Base-by-base conservation (phyloP, 2,888 invertebrate species). In the Ferdinandea cuprea region DNA sequence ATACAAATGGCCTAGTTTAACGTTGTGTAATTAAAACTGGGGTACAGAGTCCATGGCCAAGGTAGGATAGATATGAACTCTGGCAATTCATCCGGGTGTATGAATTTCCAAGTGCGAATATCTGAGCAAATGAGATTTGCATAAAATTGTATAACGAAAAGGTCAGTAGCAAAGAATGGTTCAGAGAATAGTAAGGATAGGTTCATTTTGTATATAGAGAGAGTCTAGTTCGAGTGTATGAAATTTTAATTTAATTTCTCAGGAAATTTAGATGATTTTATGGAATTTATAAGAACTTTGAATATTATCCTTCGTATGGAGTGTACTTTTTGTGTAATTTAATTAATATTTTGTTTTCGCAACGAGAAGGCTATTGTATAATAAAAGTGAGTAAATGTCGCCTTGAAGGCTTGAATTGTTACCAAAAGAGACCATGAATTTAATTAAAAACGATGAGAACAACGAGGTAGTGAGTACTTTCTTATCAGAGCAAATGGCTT, bases 21-120 rank as follows among this genome's bases (percentile, higher is more conserved):
- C 37, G 40, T 76, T 80, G 68, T 58, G 56, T 69, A 80, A 80
- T 80, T 74, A 74, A 69, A 80, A 68, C 61, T 56, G 54, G 50
- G 66, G 59, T 59, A 63, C 5, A 48, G 42, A 72, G 56, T 56
- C 63, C 73, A 73, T 56, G 73, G 73, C 63, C 73, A 73, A 73
- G 63, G 52, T 65, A 50, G 40, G 35, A 30, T 19, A 52, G 32
- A 50, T 32, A 40, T 42, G 59, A 71, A 52, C 71, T 59, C 58
- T 71, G 30, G 65, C 17, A 28, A 50, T 66, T 66, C 66, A 66
- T 66, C 52, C 40, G 66, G 52, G 9, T 44, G 42, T 52, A 52
- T 40, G 15, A 28, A 19, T 66, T 42, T 66, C 54, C 30, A 42
- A 42, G 65, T 58, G 40, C 35, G 48, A 71, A 59, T 54, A 21